Conservation (phyloP, 2,888 invertebrate species). For the Agrochola circellaris region DNA sequence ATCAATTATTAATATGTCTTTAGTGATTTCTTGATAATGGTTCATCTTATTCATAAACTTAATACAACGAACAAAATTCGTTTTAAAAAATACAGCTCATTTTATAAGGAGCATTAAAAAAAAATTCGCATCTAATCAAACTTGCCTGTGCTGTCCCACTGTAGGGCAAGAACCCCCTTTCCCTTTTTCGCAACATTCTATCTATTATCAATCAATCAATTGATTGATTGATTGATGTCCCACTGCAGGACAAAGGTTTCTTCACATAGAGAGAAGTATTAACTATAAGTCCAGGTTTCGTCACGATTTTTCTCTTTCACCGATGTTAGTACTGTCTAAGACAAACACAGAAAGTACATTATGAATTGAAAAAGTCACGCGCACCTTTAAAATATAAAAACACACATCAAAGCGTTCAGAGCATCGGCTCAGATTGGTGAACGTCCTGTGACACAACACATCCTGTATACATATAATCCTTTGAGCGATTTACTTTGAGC, state of each 20-base stretch:
- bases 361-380: not conserved
- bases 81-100: not conserved
- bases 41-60: not conserved
- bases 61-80: not conserved
- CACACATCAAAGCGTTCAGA: not conserved
- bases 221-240: too few species aligned
- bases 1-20: slow-evolving; percentile 2
- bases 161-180: too few species aligned
- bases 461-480: not conserved
- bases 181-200: too few species aligned
- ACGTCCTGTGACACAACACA: not conserved
- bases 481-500: slow-evolving; percentile 17
- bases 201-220: too few species aligned
- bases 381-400: not conserved
- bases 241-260: too few species aligned
- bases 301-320: too few species aligned
- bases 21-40: not conserved
- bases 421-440: not conserved
- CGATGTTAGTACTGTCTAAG: too few species aligned
- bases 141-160: too few species aligned
- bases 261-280: too few species aligned
- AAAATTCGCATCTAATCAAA: too few species aligned
- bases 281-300: too few species aligned
- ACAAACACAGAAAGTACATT: too few species aligned
- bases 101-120: not conserved